Evolutionary conservation across 2,113 vertebrate genomes (phyloP).

Genomic region (Perca fluviatilis): DNA sequence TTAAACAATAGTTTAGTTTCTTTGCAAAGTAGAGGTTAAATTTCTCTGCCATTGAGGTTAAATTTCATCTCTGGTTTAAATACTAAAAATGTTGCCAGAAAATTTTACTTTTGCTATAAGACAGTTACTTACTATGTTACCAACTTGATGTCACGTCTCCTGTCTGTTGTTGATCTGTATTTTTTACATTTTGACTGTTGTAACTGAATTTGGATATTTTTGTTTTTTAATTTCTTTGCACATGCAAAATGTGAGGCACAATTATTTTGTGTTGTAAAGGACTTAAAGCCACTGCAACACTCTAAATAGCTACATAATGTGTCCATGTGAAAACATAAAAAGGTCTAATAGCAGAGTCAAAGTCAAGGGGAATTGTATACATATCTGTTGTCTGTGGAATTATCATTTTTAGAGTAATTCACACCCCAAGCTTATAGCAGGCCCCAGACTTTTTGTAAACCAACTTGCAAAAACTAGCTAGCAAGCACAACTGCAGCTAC

Average conservation of each 20-base stretch:
- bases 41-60: background rate
- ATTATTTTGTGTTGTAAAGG: background rate
- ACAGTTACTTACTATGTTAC: background rate
- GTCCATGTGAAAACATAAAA: background rate
- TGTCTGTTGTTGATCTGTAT: background rate
- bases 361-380: background rate
- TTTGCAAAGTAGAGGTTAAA: background rate
- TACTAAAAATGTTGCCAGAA: background rate
- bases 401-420: background rate
- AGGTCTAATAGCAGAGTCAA: background rate
- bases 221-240: background rate
- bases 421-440: background rate
- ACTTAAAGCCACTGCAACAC: background rate
- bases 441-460: background rate
- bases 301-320: background rate
- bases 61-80: background rate
- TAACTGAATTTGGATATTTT: background rate
- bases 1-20: background rate
- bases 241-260: background rate
- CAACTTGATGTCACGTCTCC: background rate
- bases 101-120: background rate
- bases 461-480: background rate
- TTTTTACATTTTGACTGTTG: too few relatives aligned
- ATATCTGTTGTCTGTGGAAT: background rate
- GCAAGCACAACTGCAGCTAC: background rate